phyloP scores from a whole-genome alignment of 2,797 vertebrate genomes.

The Cuculus canorus region DNA sequence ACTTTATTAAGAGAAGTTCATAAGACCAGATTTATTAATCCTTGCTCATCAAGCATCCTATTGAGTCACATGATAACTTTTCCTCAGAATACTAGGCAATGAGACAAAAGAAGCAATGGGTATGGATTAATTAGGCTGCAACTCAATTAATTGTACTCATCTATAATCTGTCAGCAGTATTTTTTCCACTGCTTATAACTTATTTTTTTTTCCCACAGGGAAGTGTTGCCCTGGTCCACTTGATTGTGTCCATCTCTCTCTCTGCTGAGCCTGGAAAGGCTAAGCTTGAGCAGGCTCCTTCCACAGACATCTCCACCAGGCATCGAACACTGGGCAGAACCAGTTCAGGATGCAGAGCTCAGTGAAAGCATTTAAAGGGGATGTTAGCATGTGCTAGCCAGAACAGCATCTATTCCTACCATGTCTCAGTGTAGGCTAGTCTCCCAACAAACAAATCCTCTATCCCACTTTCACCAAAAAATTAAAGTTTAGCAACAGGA shows the following conservation, averaged over 20 bases:
- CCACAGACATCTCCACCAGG: no score
- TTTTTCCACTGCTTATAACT: background rate
- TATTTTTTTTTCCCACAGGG: background rate
- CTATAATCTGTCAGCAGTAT: background rate
- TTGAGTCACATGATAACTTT: background rate
- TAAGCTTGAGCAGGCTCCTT: background rate
- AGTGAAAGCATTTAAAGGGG: no score
- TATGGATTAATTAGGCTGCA: background rate
- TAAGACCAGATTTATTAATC: background rate
- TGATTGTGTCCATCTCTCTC: background rate
- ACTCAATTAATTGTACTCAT: background rate
- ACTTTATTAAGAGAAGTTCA: background rate
- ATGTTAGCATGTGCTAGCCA: no score
- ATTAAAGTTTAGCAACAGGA: no score
- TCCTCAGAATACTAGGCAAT: background rate
- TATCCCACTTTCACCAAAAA: no score
- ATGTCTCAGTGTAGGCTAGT: no score
- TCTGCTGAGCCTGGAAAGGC: background rate
- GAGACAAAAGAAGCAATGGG: background rate
- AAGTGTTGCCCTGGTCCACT: rapidly evolving
- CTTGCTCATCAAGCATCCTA: background rate
- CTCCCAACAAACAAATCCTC: no score
- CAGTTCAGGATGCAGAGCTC: no score
- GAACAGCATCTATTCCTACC: no score
- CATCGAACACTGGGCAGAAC: no score